Evolutionary conservation across 2,797 vertebrate genomes (phyloP).

Genomic region (Leuciscus waleckii): DNA sequence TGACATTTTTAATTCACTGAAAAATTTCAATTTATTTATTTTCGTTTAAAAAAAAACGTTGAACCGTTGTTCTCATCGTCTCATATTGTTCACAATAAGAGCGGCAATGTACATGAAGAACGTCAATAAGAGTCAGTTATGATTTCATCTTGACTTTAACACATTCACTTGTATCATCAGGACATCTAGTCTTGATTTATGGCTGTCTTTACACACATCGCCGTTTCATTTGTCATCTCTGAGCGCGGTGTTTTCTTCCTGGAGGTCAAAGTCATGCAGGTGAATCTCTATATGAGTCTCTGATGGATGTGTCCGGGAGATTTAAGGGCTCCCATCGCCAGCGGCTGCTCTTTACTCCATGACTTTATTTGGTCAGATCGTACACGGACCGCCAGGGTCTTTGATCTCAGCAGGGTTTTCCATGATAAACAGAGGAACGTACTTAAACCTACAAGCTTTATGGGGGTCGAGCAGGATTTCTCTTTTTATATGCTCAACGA

Average conservation of each 20-base stretch:
- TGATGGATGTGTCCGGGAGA: slow-evolving; percentile 48
- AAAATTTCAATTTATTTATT: too few species aligned
- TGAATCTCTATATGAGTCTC: slow-evolving; percentile 3
- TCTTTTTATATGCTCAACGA: slow-evolving; percentile 45
- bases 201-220: not conserved
- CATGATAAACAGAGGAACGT: slow-evolving; percentile 47
- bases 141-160: not conserved
- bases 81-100: not conserved
- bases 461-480: slow-evolving; percentile 14
- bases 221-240: slow-evolving; percentile 1
- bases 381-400: slow-evolving; percentile 26
- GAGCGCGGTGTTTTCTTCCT: not conserved
- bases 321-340: slow-evolving; percentile 47
- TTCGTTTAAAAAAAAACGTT: too few species aligned
- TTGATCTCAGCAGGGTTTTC: slow-evolving; percentile 37
- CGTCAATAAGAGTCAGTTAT: not conserved
- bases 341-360: slow-evolving; percentile 32
- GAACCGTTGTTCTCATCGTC: not conserved
- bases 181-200: not conserved
- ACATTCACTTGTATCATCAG: not conserved
- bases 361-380: slow-evolving; percentile 57
- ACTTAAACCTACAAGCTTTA: slow-evolving; percentile 44
- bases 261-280: slow-evolving; percentile 29
- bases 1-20: not conserved
- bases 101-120: not conserved